phyloP scores from a whole-genome alignment of 2,888 invertebrate species.

The Nomada ferruginata region DNA sequence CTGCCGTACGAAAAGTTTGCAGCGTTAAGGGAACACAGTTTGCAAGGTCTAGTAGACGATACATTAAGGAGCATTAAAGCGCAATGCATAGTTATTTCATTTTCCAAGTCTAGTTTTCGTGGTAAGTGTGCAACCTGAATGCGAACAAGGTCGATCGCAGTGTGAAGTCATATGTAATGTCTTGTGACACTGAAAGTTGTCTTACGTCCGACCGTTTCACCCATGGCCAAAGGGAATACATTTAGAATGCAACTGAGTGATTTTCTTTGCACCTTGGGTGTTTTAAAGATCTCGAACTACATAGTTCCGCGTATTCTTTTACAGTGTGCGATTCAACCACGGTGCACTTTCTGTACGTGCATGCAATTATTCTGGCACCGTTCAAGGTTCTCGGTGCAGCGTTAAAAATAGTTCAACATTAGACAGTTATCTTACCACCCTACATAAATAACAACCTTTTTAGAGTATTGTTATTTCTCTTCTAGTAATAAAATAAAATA shows the following conservation, averaged over 20 bases:
- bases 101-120: background rate
- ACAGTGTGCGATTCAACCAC: no score
- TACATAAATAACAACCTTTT: no score
- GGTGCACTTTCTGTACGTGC: no score
- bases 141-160: constrained; percentile 35
- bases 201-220: constrained; percentile 12
- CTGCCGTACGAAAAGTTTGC: background rate
- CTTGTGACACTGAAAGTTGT: constrained; percentile 18
- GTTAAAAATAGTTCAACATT: background rate
- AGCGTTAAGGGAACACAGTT: background rate
- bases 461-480: no score
- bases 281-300: background rate
- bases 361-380: background rate
- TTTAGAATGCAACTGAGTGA: background rate
- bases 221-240: background rate
- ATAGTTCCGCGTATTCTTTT: no score
- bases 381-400: background rate
- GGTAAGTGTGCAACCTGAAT: background rate
- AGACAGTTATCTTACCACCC: no score
- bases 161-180: background rate
- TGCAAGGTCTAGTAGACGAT: no score
- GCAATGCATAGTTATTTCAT: background rate
- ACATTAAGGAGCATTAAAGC: background rate
- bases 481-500: no score
- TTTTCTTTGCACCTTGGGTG: constrained; percentile 7